Evolutionary conservation across 2,888 invertebrate species (phyloP).

Genomic region (Leucophenga maculata): DNA sequence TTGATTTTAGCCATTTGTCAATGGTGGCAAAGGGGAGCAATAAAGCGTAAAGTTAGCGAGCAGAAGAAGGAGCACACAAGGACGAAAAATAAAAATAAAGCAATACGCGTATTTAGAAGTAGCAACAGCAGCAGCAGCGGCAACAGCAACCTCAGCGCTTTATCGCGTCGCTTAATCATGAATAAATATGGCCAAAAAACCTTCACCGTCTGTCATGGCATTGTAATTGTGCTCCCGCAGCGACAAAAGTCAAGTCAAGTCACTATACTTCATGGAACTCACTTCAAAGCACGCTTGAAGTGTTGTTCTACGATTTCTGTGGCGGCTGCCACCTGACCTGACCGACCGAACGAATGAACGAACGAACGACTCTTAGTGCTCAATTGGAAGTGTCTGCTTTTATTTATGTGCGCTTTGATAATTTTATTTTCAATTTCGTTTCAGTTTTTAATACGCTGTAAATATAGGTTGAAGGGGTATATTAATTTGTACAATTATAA

Average conservation of each 20-base stretch:
- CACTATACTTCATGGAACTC: neutral
- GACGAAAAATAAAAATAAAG: constrained; percentile 49
- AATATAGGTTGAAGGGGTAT: too few species aligned
- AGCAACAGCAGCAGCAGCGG: constrained; percentile 49
- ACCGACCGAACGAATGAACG: neutral
- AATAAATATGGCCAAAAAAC: constrained; percentile 31
- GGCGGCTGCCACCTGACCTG: neutral
- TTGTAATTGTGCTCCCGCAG: constrained; percentile 34
- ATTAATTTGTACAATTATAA: too few species aligned
- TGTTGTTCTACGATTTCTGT: too few species aligned
- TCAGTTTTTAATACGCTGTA: too few species aligned
- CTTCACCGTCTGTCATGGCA: constrained; percentile 27
- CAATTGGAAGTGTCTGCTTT: constrained; percentile 39
- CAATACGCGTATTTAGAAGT: constrained; percentile 53
- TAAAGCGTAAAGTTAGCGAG: neutral
- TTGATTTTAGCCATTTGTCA: neutral
- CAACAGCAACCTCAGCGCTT: constrained; percentile 18
- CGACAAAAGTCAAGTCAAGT: neutral
- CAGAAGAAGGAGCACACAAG: constrained; percentile 40
- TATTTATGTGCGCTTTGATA: constrained; percentile 47
- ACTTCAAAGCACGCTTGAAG: too few species aligned
- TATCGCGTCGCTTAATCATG: constrained; percentile 46
- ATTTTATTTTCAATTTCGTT: constrained; percentile 39
- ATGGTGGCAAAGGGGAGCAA: too few species aligned
- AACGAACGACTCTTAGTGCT: neutral